Evolutionary conservation across 1,140 invertebrate species (phyloP), one percentile per base, ranked within the genome.

Genomic region (Schmidtea mediterranea): DNA sequence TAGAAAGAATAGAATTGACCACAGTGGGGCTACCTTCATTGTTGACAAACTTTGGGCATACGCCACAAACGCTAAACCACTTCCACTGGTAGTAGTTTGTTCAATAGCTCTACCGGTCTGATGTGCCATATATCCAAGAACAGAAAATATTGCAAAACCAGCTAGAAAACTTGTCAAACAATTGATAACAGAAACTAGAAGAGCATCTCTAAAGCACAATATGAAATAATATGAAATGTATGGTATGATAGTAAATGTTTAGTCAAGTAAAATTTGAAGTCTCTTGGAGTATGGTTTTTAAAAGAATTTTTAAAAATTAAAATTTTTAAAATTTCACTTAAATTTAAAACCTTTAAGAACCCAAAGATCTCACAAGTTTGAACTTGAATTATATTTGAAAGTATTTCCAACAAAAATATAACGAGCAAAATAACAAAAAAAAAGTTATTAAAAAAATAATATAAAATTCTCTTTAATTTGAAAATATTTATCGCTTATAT

Each of bases 151-250:
- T 1, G 94, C 87, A 49, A 95, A 80, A 0, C 86, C 89, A 48
- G 89, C 87, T 61, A 95, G 94, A 74, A 97, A 78, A 10, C 86
- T 92, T 0, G 90, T 95, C 50, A 78, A 75, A 57, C 84, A 86
- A 61, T 97, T 95, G 1, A 83, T 82, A 37, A 90, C 64, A 13
- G 82, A 86, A 13, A 95, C 82, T 61, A 84, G 75, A 5, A 94
- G 74, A 0, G 84, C 83, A 63, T 97, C 89, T 54, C 66, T 67
- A 53, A 43, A 52, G 19, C 9, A 37, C 9, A 37, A 15, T 9
- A 15, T n/a, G n/a, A n/a, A n/a, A n/a, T n/a, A n/a, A n/a, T n/a
- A n/a, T n/a, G n/a, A n/a, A n/a, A n/a, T n/a, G n/a, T n/a, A n/a
- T n/a, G n/a, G n/a, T n/a, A n/a, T n/a, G n/a, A n/a, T n/a, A n/a